A percentile compares a stretch with the other conserved stretches of the same genome.
Conservation (phyloP, 2,888 invertebrate genomes). For the Ypsolopha scabrella region DNA sequence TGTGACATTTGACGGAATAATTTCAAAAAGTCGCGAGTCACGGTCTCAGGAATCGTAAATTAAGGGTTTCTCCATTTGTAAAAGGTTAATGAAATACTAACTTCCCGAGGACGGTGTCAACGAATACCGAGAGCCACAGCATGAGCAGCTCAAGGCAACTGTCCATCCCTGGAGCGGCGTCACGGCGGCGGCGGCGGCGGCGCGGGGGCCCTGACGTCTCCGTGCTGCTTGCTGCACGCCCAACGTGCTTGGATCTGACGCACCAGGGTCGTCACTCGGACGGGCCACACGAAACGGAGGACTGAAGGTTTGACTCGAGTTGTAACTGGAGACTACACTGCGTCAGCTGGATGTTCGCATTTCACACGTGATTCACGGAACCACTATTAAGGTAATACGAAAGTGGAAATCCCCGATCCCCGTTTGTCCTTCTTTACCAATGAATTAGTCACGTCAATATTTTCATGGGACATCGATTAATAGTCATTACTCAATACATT, state of each 20-base stretch:
- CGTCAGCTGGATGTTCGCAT: neutral
- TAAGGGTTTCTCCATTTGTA: neutral
- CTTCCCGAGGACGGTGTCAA: constrained; percentile 27
- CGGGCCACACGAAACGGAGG: too few relatives aligned
- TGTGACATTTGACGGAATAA: neutral
- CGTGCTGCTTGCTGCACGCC: too few relatives aligned
- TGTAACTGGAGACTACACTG: neutral
- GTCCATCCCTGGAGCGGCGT: constrained; percentile 17
- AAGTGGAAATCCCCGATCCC: neutral
- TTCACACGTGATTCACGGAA: constrained; percentile 7
- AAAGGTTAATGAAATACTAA: constrained; percentile 18
- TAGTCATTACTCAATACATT: too few relatives aligned
- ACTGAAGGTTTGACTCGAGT: too few relatives aligned
- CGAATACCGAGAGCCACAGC: constrained; percentile 30
- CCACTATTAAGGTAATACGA: constrained; percentile 6
- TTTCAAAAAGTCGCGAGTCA: neutral
- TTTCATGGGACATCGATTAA: too few relatives aligned
- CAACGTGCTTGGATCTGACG: too few relatives aligned
- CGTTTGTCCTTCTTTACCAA: neutral
- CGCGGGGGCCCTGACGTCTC: constrained; percentile 1
- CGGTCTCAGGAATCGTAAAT: neutral
- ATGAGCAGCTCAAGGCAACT: constrained; percentile 26
- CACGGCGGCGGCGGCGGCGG: neutral
- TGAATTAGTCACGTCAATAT: too few relatives aligned
- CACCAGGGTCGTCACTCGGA: too few relatives aligned